Evolutionary conservation across 2,113 vertebrate species (phyloP), one percentile per base, ranked within the genome.

Genomic region (Ciconia stormi): DNA sequence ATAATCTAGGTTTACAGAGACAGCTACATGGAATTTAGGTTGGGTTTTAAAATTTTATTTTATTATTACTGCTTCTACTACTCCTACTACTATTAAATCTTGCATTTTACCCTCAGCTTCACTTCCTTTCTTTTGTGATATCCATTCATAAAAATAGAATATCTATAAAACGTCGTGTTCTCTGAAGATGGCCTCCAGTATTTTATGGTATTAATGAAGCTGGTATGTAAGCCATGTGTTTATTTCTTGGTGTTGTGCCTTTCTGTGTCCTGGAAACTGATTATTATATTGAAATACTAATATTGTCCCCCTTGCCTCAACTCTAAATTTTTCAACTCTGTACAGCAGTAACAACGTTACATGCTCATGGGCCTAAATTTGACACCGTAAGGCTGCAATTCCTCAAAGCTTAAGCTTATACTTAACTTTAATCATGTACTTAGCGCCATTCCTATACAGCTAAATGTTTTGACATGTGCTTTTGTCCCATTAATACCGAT

Each of bases 161-260:
- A 16, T 27, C 42, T 69, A 5, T 38, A 82, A 70, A 81, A 18
- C 30, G 1, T 23, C 1, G 0, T 10, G 1, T 20, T 40, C 22
- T 67, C 50, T 86, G 21, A 47, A 62, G 55, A 11, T 65, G 42
- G 27, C 21, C 50, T 80, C 59, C 7, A 13, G 9, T 15, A 7
- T 40, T 65, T 67, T 59, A 34, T 44, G 44, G 0, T 18, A 11
- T 11, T 82, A 30, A 38, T 72, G 55, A 89, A 84, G 13, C 32
- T 59, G 27, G 2, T 20, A 2, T 34, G 14, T 52, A 22, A 80
- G 34, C 26, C 10, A 3, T 14, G 8, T 63, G 6, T 42, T 50
- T 20, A 6, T 58, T 34, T 67, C 25, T 44, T 52, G n/a, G 16
- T 17, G 13, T 11, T 21, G 20, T 86, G 11, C 30, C 19, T 49